These are phyloP conservation scores for Numida meleagris DNA, from an alignment of 2,113 vertebrate genomes.

Conservation along the genomic window DNA sequence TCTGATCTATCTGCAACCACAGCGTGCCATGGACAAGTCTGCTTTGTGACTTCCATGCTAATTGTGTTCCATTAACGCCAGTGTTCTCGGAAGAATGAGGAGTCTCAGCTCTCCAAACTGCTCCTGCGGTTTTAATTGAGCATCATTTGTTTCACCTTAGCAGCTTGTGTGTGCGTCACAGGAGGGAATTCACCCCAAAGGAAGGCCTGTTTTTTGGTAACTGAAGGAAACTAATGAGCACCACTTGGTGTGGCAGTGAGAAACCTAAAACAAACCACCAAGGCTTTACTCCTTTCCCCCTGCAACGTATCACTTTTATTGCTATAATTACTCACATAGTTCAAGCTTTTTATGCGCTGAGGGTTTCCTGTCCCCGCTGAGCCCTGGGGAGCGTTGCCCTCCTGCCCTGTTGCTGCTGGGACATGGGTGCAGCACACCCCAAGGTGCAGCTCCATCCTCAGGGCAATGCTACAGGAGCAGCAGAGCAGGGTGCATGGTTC, in stretches of 20 bases:
- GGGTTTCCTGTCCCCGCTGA: neutral
- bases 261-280: neutral
- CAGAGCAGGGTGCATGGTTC: neutral
- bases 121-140: neutral
- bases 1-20: neutral
- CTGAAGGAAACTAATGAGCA: neutral
- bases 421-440: neutral
- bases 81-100: neutral
- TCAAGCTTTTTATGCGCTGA: neutral
- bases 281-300: neutral
- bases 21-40: neutral
- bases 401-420: fast-evolving
- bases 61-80: neutral
- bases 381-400: neutral
- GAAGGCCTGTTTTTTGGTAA: neutral
- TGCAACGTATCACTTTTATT: neutral
- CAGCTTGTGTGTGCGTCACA: neutral
- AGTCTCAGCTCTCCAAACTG: neutral
- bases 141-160: neutral
- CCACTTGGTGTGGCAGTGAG: neutral
- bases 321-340: neutral
- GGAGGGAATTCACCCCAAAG: neutral
- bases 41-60: neutral
- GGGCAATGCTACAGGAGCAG: neutral
- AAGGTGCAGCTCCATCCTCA: neutral